Evolutionary conservation across 2,888 invertebrate genomes (phyloP), one percentile per base, ranked within the genome.

Genomic region (Melanophora roralis): DNA sequence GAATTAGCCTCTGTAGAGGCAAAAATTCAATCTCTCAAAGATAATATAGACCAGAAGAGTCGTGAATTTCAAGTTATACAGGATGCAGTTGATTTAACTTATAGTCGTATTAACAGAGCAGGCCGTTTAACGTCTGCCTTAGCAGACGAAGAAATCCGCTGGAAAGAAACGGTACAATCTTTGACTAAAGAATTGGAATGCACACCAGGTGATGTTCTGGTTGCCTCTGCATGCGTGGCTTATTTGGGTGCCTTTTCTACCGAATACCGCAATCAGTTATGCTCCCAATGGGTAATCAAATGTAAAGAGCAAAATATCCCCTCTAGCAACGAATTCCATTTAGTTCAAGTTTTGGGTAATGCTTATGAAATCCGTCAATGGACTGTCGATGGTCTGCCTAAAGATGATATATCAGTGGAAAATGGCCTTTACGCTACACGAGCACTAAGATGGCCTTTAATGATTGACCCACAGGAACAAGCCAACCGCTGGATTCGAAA

Each of bases 401-500:
- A 95, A 81, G 98, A 98, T 88, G 91, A 92, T 36, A 94, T 97
- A 71, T 97, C 97, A 9, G 95, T 96, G 2, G 97, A 98, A 89
- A 98, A 98, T 89, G 98, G 96, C 8, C 95, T 98, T 81, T 92
- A 98, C 84, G 97, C 97, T 53, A 97, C 94, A 14, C 93, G 92
- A 85, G 95, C 94, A 2, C 93, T 95, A 7, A 92, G 95, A 12
- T 96, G 96, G 97, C 97, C 98, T 0, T 91, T 98, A 16, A 96
- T 97, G 93, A 97, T 98, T 78, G 98, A 98, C 90, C 98, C 98
- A 0, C 97, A 98, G 88, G 97, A 97, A 87, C 97, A 98, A 93
- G 97, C 97, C 0, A 97, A 96, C 90, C 93, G 96, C 76, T 98
- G 97, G 97, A 94, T 98, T 68, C 94, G 95, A 77, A 95, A 95